A percentile compares a stretch with the other conserved stretches of the same genome.
phyloP scores from a whole-genome alignment of 2,888 invertebrate species.

The Tachystola acroxantha region DNA sequence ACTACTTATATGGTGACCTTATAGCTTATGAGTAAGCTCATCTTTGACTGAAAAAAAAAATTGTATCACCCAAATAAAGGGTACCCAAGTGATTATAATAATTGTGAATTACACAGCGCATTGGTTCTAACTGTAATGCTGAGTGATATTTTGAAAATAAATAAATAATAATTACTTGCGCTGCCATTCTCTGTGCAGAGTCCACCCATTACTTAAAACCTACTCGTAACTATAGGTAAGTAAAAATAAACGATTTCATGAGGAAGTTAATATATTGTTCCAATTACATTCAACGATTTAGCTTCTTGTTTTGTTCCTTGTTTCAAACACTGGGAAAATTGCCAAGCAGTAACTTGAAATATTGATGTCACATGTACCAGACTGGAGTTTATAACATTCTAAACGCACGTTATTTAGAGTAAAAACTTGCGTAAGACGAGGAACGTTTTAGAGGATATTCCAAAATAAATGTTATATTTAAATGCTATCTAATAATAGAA shows the following conservation, averaged over 20 bases:
- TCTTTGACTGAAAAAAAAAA: no score
- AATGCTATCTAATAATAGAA: constrained; percentile 12
- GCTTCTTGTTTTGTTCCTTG: constrained; percentile 41
- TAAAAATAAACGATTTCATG: constrained; percentile 11
- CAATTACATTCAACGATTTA: constrained; percentile 37
- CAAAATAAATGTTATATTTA: constrained; percentile 27
- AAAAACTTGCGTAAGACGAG: constrained; percentile 19
- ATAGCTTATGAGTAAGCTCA: no score
- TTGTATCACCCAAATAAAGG: no score
- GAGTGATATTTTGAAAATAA: no score
- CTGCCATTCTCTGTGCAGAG: no score
- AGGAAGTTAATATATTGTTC: constrained; percentile 30
- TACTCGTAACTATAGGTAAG: no score
- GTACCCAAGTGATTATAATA: no score
- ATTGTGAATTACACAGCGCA: no score
- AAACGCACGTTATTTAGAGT: constrained; percentile 33
- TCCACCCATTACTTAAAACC: no score
- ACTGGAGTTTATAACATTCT: constrained; percentile 22
- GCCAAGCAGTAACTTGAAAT: constrained; percentile 48
- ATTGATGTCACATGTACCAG: constrained; percentile 41
- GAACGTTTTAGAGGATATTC: constrained; percentile 32
- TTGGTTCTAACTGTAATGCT: no score
- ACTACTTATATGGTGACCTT: background rate
- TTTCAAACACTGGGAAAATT: constrained; percentile 49
- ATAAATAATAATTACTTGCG: no score